Evolutionary conservation across 2,113 vertebrate genomes (phyloP).

Genomic region (Cyprinodon variegatus): DNA sequence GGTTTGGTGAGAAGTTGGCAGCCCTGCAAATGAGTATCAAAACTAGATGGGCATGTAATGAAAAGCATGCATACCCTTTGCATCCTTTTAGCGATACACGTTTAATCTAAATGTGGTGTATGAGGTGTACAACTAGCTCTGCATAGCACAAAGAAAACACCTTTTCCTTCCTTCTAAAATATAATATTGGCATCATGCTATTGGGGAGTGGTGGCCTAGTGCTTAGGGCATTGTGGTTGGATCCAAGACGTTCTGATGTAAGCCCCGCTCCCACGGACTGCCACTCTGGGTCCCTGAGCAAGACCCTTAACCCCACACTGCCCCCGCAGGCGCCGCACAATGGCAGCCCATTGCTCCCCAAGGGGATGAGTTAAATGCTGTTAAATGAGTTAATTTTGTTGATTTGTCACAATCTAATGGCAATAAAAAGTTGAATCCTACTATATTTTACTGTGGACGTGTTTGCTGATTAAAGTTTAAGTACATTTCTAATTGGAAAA

Average conservation of each 20-base stretch:
- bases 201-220: too few species aligned
- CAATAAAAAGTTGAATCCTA: too few species aligned
- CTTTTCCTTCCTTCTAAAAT: background rate
- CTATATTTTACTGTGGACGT: background rate
- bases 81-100: background rate
- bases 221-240: too few species aligned
- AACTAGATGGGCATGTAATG: background rate
- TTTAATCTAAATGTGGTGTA: background rate
- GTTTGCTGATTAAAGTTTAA: background rate
- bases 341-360: too few species aligned
- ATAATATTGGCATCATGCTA: background rate
- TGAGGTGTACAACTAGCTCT: background rate
- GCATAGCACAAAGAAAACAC: background rate
- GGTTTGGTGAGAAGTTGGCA: background rate
- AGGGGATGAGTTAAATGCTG: too few species aligned
- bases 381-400: too few species aligned
- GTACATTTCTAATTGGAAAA: background rate
- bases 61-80: background rate
- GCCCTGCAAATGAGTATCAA: background rate
- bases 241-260: too few species aligned
- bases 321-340: too few species aligned
- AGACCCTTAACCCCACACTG: too few species aligned
- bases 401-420: too few species aligned
- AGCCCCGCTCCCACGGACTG: too few species aligned
- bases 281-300: too few species aligned